Evolutionary conservation across 2,797 vertebrate species (phyloP).

Genomic region (Gallinago solitaria): DNA sequence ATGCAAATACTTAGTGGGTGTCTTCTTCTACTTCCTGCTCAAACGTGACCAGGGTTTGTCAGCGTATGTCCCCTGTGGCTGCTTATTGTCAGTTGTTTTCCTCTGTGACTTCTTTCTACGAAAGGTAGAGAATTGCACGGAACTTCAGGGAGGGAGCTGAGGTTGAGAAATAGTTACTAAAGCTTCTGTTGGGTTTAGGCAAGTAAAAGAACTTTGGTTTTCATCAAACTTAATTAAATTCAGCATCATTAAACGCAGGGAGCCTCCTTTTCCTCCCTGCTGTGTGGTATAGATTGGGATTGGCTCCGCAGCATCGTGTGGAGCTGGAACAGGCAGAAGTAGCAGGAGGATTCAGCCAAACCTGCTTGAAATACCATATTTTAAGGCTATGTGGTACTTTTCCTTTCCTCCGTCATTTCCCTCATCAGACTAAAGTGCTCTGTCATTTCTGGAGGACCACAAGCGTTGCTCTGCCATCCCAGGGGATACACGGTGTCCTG

Average conservation of each 20-base stretch:
- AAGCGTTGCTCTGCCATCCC: not conserved
- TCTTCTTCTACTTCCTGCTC: not conserved
- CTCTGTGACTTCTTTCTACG: not conserved
- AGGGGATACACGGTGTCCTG: not conserved
- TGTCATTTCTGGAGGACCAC: not conserved
- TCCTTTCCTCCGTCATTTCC: not conserved
- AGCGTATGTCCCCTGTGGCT: fast-evolving
- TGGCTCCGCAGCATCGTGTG: not conserved
- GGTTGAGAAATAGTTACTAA: conserved; percentile 7
- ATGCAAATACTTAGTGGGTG: not conserved
- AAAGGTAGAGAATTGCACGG: not conserved
- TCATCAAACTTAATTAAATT: conserved; percentile 41
- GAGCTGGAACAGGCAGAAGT: not conserved
- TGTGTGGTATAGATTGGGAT: not conserved
- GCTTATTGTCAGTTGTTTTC: fast-evolving
- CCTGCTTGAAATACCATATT: not conserved
- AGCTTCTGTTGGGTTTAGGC: not conserved
- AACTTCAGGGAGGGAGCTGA: not conserved
- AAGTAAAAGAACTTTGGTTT: conserved; percentile 10
- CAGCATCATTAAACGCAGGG: not conserved
- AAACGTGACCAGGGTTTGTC: not conserved
- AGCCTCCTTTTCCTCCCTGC: conserved; percentile 16
- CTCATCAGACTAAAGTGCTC: not conserved
- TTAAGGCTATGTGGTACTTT: not conserved
- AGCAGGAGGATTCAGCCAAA: not conserved